Evolutionary conservation across 2,797 vertebrate genomes (phyloP), one percentile per base, ranked within the genome.

Genomic region (Danio kyathit): DNA sequence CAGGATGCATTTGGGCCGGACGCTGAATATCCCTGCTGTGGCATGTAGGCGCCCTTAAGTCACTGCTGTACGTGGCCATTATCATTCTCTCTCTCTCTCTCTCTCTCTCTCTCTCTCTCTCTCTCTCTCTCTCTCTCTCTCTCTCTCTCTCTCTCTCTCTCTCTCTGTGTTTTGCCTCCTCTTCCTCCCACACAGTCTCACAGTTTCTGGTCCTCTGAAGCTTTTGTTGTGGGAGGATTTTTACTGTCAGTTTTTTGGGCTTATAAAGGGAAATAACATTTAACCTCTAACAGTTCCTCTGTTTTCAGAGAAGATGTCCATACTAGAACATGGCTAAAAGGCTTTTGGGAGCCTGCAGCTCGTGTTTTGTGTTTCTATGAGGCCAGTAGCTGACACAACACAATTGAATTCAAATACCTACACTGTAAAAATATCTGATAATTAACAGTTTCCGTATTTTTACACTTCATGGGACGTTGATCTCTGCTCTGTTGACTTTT

Each of bases 281-380:
- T 57, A 60, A 78, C 76, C 43, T 78, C 65, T 40, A 60, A 14
- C 14, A 71, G 67, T 74, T 88, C 71, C 74, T 61, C 76, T 85
- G 80, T 71, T 65, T 54, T 59, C 16, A 19, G 43, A 49, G 65
- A 57, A 78, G 65, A 8, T 69, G 44, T 49, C 64, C 40, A 14
- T 77, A 57, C 19, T 21, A 49, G 65, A 64, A 52, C 9, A 19
- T 44, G 29, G 60, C 60, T 38, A 29, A 46, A 14, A 56, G 12
- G 19, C 51, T 29, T 19, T 71, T 73, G 16, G 6, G 17, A 65
- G 65, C 21, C 64, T 77, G 19, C 21, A 69, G 8, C 16, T 49
- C 17, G 54, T 59, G 7, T 48, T 49, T 21, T 65, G 17, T 46
- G 43, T 12, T 6, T 40, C 13, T 16, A 21, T 17, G 10, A 17